Evolutionary conservation across 2,797 vertebrate genomes (phyloP).

Genomic region (Gymnothorax javanicus): DNA sequence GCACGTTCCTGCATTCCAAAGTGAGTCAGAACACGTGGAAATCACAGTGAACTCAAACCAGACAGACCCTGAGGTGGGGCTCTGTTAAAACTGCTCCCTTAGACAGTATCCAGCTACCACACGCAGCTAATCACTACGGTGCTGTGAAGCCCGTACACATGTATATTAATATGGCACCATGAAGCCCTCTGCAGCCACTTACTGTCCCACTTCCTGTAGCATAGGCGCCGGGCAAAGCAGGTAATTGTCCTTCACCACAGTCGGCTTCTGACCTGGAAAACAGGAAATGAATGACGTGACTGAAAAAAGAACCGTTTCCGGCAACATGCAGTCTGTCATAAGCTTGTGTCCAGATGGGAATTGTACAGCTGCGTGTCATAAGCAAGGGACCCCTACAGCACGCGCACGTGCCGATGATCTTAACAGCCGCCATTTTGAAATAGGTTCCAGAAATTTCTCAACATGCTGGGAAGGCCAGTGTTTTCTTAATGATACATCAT

Average conservation of each 20-base stretch:
- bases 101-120: not conserved
- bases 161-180: no score
- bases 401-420: not conserved
- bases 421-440: slow-evolving; percentile 1
- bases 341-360: slow-evolving; percentile 37
- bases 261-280: slow-evolving; percentile 77
- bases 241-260: slow-evolving; percentile 70
- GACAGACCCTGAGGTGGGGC: slow-evolving; percentile 7
- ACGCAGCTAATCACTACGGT: slow-evolving; percentile 36
- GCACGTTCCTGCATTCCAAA: not conserved
- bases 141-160: not conserved
- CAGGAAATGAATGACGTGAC: slow-evolving; percentile 12
- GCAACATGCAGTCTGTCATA: not conserved
- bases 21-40: not conserved
- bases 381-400: slow-evolving; percentile 10
- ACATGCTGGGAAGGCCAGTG: not conserved
- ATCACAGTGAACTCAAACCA: not conserved
- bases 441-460: slow-evolving; percentile 4
- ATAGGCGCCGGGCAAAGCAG: slow-evolving; percentile 85
- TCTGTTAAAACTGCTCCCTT: not conserved
- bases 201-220: slow-evolving; percentile 86
- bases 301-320: slow-evolving; percentile 27
- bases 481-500: not conserved
- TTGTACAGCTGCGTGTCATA: slow-evolving; percentile 32
- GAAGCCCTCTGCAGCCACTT: slow-evolving; percentile 67